A percentile compares a stretch with the other conserved stretches of the same genome.
Evolutionary conservation across 1,140 invertebrate species (phyloP).

Genomic region (Mizuhopecten yessoensis): DNA sequence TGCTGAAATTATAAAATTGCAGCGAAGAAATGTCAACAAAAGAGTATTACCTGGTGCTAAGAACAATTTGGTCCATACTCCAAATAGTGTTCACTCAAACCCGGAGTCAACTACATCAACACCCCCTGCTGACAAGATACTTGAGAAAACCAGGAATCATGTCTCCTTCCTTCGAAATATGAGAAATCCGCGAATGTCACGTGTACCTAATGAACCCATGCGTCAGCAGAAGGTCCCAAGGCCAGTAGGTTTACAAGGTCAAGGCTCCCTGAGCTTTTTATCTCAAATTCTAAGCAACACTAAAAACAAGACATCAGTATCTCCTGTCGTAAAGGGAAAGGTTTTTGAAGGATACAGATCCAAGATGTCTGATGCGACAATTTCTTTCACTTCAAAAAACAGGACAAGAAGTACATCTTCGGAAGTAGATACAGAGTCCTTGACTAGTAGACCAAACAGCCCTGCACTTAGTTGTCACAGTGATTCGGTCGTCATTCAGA

Average conservation of each 20-base stretch:
- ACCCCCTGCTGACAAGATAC: not conserved
- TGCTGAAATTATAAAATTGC: not conserved
- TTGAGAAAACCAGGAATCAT: not conserved
- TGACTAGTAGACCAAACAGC: not conserved
- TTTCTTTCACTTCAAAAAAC: not conserved
- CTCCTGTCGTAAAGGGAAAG: conserved; percentile 41
- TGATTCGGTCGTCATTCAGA: conserved; percentile 43
- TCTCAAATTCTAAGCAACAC: not conserved
- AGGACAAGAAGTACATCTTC: not conserved
- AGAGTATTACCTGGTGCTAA: not conserved
- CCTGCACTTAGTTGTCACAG: conserved; percentile 54
- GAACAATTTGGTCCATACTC: not conserved
- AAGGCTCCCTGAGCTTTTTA: not conserved
- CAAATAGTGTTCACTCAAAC: not conserved
- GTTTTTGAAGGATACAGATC: conserved; percentile 52
- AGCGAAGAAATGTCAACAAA: not conserved
- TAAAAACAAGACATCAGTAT: not conserved
- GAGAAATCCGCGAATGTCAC: not conserved
- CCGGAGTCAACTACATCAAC: not conserved
- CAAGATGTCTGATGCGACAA: not conserved
- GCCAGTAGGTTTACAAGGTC: not conserved
- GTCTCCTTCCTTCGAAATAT: not conserved
- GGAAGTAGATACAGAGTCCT: not conserved
- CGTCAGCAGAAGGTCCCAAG: not conserved
- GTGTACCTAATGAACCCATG: not conserved